Conservation (phyloP, 2,888 invertebrate species). For the Brenthis daphne region DNA sequence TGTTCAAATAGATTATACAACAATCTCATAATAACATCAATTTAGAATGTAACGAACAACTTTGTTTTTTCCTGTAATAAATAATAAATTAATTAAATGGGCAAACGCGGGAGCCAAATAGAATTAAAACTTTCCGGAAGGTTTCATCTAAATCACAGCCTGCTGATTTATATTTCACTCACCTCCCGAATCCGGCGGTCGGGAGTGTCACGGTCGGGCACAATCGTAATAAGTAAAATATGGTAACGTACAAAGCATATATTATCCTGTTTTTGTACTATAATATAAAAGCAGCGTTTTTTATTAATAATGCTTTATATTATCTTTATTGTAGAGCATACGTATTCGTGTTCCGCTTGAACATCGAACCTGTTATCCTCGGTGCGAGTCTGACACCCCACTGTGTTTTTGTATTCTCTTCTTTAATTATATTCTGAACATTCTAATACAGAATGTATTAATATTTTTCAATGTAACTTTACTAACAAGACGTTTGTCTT, state of each 20-base stretch:
- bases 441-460: too few relatives aligned
- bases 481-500: too few relatives aligned
- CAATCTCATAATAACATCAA: constrained; percentile 15
- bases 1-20: not conserved
- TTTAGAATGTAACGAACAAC: constrained; percentile 10
- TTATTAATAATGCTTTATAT: not conserved
- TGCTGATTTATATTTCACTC: constrained; percentile 75
- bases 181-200: constrained; percentile 48
- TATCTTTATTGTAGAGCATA: not conserved
- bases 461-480: too few relatives aligned
- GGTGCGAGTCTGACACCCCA: too few relatives aligned
- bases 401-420: too few relatives aligned
- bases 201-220: constrained; percentile 26
- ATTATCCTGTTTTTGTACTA: constrained; percentile 15
- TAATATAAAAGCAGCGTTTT: not conserved
- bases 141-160: constrained; percentile 71
- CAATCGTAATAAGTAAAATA: constrained; percentile 24
- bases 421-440: too few relatives aligned
- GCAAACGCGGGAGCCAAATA: constrained; percentile 60
- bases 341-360: too few relatives aligned
- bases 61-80: constrained; percentile 50
- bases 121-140: constrained; percentile 74
- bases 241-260: constrained; percentile 22
- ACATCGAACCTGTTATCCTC: too few relatives aligned
- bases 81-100: constrained; percentile 75